Percentiles rank a stretch among this genome's conserved stretches.
Evolutionary conservation across 92 coral and sea anemone genomes (phyloP).

Genomic region (Hydrozoanthus gracilis): DNA sequence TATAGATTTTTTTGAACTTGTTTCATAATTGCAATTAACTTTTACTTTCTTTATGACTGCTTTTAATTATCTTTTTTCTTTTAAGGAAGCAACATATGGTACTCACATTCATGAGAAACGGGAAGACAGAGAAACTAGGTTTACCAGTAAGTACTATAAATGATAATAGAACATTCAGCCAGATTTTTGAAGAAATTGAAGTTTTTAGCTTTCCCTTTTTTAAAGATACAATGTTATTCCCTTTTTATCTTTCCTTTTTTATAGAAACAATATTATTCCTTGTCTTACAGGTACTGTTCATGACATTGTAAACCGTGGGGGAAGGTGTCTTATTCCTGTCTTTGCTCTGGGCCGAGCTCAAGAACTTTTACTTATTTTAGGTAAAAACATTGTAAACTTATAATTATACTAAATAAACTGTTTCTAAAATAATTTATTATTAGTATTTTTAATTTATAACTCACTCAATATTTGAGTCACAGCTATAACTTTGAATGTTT

Average conservation of each 20-base stretch:
- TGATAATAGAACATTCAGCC: neutral
- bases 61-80: neutral
- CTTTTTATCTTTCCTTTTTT: neutral
- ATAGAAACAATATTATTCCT: neutral
- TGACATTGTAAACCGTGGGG: slow-evolving; percentile 97
- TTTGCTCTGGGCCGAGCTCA: slow-evolving; percentile 98
- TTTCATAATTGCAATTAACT: too few species aligned
- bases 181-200: too few species aligned
- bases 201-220: neutral
- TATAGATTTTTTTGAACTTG: neutral
- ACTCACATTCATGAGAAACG: slow-evolving; percentile 98
- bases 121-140: slow-evolving; percentile 93
- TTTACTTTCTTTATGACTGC: neutral
- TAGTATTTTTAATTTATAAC: too few species aligned
- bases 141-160: slow-evolving; percentile 75
- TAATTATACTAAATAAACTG: too few species aligned
- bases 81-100: slow-evolving; percentile 96
- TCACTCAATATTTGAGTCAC: too few species aligned
- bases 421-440: too few species aligned
- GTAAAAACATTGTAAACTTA: slow-evolving; percentile 40
- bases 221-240: neutral
- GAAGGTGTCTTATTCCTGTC: slow-evolving; percentile 96
- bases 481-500: too few species aligned
- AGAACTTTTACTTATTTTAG: slow-evolving; percentile 92
- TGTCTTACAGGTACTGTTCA: slow-evolving; percentile 86